phyloP scores from a whole-genome alignment of 2,888 invertebrate genomes.

The Hypomecis atomaria region DNA sequence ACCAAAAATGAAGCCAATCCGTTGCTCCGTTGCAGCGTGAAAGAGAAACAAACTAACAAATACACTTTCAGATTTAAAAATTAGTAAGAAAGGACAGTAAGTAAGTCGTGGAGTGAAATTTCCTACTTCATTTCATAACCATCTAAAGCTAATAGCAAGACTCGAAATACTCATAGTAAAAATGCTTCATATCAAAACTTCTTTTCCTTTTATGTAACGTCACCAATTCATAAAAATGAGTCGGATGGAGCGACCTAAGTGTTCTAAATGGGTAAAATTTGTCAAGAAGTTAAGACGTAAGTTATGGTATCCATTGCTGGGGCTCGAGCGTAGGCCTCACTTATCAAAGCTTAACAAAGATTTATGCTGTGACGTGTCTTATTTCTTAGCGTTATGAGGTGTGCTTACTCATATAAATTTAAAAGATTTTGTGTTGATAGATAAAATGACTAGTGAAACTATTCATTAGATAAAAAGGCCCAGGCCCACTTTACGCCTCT shows the following conservation, averaged over 20 bases:
- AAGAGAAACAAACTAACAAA: too few relatives aligned
- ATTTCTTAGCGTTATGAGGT: slow-evolving; percentile 40
- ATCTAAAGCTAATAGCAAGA: too few relatives aligned
- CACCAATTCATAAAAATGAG: slow-evolving; percentile 35
- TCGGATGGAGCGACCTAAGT: slow-evolving; percentile 47
- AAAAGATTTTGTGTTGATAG: not conserved
- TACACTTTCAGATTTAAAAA: too few relatives aligned
- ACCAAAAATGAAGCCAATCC: too few relatives aligned
- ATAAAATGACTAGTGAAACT: too few relatives aligned
- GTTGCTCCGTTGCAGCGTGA: too few relatives aligned
- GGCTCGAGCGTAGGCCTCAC: slow-evolving; percentile 56
- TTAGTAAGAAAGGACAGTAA: too few relatives aligned
- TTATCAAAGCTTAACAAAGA: slow-evolving; percentile 69
- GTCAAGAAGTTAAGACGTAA: slow-evolving; percentile 65
- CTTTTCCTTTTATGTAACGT: slow-evolving; percentile 25
- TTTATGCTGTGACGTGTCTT: slow-evolving; percentile 58
- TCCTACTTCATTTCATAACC: too few relatives aligned
- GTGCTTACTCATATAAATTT: slow-evolving; percentile 11
- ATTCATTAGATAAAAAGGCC: too few relatives aligned
- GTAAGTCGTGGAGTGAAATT: too few relatives aligned
- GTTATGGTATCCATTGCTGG: slow-evolving; percentile 62
- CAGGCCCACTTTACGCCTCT: too few relatives aligned
- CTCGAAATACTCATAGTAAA: not conserved
- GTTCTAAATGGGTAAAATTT: slow-evolving; percentile 61
- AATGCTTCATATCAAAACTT: slow-evolving; percentile 10